These are phyloP conservation scores for Smittia sp. DNA, from an alignment of 2,888 invertebrate genomes.

Conservation along the genomic window DNA sequence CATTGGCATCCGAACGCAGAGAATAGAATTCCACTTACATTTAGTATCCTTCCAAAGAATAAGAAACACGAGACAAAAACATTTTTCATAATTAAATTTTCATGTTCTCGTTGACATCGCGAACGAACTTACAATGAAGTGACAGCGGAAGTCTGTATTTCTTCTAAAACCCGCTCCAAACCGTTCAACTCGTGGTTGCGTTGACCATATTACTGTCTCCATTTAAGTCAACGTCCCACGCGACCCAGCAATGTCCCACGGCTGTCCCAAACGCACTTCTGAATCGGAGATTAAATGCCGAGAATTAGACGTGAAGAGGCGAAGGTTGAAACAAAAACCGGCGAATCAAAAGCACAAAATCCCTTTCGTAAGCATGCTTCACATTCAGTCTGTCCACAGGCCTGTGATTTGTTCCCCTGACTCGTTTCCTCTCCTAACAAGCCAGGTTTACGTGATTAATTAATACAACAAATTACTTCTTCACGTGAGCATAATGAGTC, in stretches of 20 bases:
- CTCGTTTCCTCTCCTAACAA: not conserved
- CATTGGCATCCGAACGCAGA: not conserved
- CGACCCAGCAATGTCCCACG: too few species aligned
- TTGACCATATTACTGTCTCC: too few species aligned
- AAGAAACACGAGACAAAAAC: slow-evolving; percentile 22
- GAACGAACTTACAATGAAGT: not conserved
- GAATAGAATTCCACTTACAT: not conserved
- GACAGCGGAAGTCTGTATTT: too few species aligned
- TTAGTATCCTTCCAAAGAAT: not conserved
- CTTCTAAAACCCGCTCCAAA: too few species aligned
- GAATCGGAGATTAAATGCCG: not conserved
- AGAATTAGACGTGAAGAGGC: not conserved
- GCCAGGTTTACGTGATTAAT: slow-evolving; percentile 32
- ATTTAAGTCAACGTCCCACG: too few species aligned
- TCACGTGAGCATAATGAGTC: slow-evolving; percentile 34
- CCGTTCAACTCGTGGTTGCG: too few species aligned
- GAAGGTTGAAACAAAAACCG: not conserved
- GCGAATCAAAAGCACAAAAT: not conserved
- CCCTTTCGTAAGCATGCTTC: not conserved
- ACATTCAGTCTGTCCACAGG: not conserved
- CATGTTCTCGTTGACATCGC: slow-evolving; percentile 24
- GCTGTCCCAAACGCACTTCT: not conserved
- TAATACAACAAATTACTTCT: slow-evolving; percentile 36
- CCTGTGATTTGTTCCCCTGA: not conserved
- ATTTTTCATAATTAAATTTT: slow-evolving; percentile 37